These are phyloP conservation scores for Nudaria mundana DNA, from an alignment of 2,888 invertebrate genomes.

Conservation along the genomic window DNA sequence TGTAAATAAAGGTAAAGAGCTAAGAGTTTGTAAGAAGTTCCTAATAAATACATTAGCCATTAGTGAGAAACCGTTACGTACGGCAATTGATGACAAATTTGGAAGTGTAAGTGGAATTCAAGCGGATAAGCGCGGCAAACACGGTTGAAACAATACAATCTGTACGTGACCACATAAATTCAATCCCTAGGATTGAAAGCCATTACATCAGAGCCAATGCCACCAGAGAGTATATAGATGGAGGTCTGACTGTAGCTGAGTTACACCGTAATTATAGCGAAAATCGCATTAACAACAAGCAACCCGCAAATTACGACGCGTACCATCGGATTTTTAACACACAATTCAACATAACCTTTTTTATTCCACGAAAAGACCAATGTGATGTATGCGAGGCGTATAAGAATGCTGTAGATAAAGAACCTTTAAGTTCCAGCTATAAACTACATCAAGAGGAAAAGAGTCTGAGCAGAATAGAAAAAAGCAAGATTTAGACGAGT, in stretches of 20 bases:
- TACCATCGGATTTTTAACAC: constrained; percentile 18
- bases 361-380: constrained; percentile 25
- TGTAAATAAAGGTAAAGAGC: constrained; percentile 6
- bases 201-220: constrained; percentile 17
- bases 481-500: constrained; percentile 9
- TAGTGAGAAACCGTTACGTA: constrained; percentile 12
- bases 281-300: constrained; percentile 11
- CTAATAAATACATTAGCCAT: constrained; percentile 15
- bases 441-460: constrained; percentile 22
- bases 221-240: constrained; percentile 22
- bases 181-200: constrained; percentile 16
- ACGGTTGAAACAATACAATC: constrained; percentile 8
- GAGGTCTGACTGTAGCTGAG: constrained; percentile 25
- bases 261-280: constrained; percentile 23
- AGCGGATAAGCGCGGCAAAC: background rate
- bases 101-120: background rate
- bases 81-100: constrained; percentile 9
- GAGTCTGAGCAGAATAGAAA: constrained; percentile 14
- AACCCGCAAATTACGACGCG: constrained; percentile 23
- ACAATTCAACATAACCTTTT: constrained; percentile 23
- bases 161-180: constrained; percentile 13
- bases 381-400: constrained; percentile 27
- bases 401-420: constrained; percentile 25
- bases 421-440: constrained; percentile 14
- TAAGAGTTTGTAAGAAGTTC: constrained; percentile 14